A percentile compares a stretch with the other conserved stretches of the same genome.
These are phyloP conservation scores for Sebastes reedi DNA, from an alignment of 2,797 vertebrate species.

Conservation along the genomic window DNA sequence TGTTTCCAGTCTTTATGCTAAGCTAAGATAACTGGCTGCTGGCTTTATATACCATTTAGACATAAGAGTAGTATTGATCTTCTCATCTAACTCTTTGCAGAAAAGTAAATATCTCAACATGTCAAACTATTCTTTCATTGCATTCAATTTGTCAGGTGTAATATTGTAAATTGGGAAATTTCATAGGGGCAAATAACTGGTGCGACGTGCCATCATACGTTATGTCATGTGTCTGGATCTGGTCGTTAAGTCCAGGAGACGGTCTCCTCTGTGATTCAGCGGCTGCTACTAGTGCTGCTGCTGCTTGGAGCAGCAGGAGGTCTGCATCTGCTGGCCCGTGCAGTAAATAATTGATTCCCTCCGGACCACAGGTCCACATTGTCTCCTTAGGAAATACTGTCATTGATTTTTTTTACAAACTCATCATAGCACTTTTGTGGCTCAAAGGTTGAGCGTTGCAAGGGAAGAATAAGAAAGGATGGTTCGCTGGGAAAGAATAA, in stretches of 20 bases:
- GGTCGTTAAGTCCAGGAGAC: conserved; percentile 22
- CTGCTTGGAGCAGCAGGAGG: conserved; percentile 42
- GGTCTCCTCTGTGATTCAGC: conserved; percentile 15
- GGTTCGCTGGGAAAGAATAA: neutral
- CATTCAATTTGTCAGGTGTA: neutral
- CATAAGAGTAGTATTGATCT: neutral
- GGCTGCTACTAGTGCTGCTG: conserved; percentile 3
- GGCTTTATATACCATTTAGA: neutral
- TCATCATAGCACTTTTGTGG: conserved; percentile 32
- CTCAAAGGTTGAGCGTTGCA: conserved; percentile 31
- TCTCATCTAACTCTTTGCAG: neutral
- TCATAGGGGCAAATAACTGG: neutral
- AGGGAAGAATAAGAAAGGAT: conserved; percentile 17
- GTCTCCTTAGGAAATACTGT: conserved; percentile 49
- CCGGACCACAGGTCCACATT: conserved; percentile 44
- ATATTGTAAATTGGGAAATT: neutral
- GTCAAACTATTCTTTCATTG: neutral
- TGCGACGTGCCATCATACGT: neutral
- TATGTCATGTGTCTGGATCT: conserved; percentile 1
- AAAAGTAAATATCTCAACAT: neutral
- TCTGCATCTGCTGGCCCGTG: conserved; percentile 46
- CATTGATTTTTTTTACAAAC: conserved; percentile 65
- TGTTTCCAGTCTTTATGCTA: too few species aligned
- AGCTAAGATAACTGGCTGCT: neutral
- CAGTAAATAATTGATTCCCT: conserved; percentile 78